phyloP scores from a whole-genome alignment of 2,113 vertebrate species.

The Tychaedon coryphoeus region DNA sequence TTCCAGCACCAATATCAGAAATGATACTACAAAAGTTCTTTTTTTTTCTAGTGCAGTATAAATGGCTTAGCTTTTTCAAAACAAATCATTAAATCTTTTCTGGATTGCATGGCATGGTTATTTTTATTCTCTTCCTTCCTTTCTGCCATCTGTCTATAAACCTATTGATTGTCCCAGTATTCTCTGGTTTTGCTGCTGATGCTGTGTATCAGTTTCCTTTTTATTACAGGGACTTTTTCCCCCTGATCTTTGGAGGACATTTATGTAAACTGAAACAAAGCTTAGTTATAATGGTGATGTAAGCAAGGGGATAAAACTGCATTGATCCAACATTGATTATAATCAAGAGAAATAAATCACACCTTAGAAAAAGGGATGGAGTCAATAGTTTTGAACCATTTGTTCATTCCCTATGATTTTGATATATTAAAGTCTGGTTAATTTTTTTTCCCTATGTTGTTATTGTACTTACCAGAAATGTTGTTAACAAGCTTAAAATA shows the following conservation, averaged over 20 bases:
- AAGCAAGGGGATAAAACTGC: neutral
- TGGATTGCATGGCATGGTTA: neutral
- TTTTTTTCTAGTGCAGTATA: neutral
- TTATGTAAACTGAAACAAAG: constrained; percentile 29
- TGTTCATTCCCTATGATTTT: neutral
- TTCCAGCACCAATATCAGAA: neutral
- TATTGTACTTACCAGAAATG: neutral
- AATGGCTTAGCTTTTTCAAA: constrained; percentile 19
- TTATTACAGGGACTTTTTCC: neutral
- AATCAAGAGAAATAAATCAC: neutral
- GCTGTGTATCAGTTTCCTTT: neutral
- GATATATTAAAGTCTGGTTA: neutral
- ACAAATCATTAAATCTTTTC: constrained; percentile 28
- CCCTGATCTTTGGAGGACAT: neutral
- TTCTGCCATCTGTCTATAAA: neutral
- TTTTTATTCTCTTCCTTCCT: constrained; percentile 40
- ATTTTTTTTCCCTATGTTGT: neutral
- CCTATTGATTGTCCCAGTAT: neutral
- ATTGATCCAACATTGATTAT: neutral
- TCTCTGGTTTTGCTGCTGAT: neutral
- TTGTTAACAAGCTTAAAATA: neutral
- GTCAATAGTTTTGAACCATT: neutral
- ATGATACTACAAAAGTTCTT: neutral
- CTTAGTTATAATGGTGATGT: neutral
- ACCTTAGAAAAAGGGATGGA: neutral